phyloP scores from a whole-genome alignment of 2,888 invertebrate species.

The Rhopalosiphum nymphaeae region DNA sequence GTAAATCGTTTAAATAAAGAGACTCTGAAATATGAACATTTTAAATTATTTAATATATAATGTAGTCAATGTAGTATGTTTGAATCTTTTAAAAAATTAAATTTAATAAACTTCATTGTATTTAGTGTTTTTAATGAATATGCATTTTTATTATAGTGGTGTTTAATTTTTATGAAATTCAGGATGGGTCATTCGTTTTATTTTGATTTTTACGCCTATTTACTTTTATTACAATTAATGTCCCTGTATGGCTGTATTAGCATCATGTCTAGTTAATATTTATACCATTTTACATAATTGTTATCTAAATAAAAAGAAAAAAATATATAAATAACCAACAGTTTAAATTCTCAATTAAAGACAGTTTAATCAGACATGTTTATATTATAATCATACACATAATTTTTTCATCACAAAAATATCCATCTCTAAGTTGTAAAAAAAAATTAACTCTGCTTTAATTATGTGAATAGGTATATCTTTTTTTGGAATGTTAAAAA shows the following conservation, averaged over 20 bases:
- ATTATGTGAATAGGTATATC: background rate
- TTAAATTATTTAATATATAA: background rate
- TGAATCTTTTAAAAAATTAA: background rate
- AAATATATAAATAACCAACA: background rate
- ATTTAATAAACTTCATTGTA: background rate
- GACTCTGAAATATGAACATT: background rate
- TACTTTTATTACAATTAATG: background rate
- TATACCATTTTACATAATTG: background rate
- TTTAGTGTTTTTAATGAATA: background rate
- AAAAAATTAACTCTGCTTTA: background rate
- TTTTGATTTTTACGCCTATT: background rate
- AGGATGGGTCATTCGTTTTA: background rate
- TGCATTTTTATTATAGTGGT: background rate
- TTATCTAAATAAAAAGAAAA: background rate
- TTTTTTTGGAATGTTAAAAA: background rate
- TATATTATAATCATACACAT: background rate
- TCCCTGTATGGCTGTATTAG: background rate
- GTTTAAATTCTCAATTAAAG: background rate
- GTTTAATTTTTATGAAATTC: background rate
- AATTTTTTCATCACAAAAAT: background rate
- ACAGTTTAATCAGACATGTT: background rate
- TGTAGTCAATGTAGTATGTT: background rate
- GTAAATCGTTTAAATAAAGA: background rate
- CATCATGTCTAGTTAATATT: background rate
- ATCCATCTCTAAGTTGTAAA: background rate